Conservation (phyloP, 2,888 invertebrate genomes). For the Drosophila borealis region DNA sequence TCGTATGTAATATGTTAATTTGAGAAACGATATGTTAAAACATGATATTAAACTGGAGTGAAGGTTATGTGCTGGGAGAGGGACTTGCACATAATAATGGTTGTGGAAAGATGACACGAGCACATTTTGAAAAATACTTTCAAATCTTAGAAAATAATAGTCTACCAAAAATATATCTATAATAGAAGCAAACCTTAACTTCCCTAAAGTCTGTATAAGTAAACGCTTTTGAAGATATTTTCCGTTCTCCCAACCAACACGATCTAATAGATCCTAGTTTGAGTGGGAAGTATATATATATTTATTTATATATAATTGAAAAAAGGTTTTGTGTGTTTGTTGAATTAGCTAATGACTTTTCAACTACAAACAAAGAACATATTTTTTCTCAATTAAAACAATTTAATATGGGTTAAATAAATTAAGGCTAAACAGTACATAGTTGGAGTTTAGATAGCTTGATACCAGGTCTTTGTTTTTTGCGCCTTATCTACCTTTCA, state of each 20-base stretch:
- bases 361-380: too few relatives aligned
- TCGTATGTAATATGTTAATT: conserved; percentile 63
- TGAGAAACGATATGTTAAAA: conserved; percentile 56
- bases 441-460: conserved; percentile 5
- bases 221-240: too few relatives aligned
- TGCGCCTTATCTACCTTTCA: conserved; percentile 54
- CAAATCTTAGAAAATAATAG: background rate
- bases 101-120: conserved; percentile 13
- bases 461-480: conserved; percentile 14
- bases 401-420: conserved; percentile 7
- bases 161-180: too few relatives aligned
- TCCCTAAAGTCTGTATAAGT: too few relatives aligned
- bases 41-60: conserved; percentile 48
- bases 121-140: conserved; percentile 7
- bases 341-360: too few relatives aligned
- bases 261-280: too few relatives aligned
- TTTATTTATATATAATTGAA: too few relatives aligned
- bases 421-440: conserved; percentile 2
- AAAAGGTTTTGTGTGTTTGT: too few relatives aligned
- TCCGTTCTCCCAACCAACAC: too few relatives aligned
- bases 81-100: conserved; percentile 31
- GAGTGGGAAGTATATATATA: too few relatives aligned
- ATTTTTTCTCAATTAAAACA: background rate
- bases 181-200: too few relatives aligned
- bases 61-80: conserved; percentile 23